Percentiles rank a stretch among this genome's conserved stretches.
Evolutionary conservation across 2,888 invertebrate genomes (phyloP).

Genomic region (Xanthia icteritia): DNA sequence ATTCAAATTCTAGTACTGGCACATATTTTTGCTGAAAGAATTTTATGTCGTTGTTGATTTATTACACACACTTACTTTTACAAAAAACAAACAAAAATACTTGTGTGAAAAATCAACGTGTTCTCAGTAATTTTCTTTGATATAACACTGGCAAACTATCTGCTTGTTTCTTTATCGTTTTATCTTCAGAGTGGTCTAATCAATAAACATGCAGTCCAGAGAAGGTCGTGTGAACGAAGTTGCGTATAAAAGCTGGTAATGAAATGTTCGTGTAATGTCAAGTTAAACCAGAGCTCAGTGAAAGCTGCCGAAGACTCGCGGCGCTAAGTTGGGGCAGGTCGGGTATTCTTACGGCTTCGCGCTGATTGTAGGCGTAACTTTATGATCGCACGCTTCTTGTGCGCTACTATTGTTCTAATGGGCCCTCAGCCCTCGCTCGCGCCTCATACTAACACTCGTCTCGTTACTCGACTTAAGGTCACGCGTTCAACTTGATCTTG

Average conservation of each 20-base stretch:
- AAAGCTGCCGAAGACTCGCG: constrained; percentile 70
- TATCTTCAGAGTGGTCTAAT: constrained; percentile 18
- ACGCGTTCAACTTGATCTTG: constrained; percentile 83
- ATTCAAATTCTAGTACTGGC: constrained; percentile 25
- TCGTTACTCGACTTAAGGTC: constrained; percentile 82
- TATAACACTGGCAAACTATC: neutral
- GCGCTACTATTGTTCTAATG: constrained; percentile 88
- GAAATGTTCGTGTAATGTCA: constrained; percentile 60
- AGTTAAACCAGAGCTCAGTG: constrained; percentile 51
- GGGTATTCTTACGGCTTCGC: constrained; percentile 79
- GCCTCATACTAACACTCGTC: constrained; percentile 78
- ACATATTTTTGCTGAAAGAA: constrained; percentile 13
- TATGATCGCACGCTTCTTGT: constrained; percentile 87
- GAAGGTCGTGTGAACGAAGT: constrained; percentile 24
- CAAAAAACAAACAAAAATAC: neutral
- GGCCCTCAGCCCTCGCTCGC: constrained; percentile 77
- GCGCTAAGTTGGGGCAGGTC: constrained; percentile 82
- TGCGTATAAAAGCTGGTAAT: constrained; percentile 43
- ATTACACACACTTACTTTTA: neutral
- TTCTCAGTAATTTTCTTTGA: neutral
- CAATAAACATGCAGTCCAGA: constrained; percentile 18
- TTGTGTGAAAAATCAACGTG: neutral
- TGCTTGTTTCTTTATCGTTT: neutral
- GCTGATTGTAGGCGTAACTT: constrained; percentile 84
- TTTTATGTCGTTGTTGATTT: constrained; percentile 5